phyloP scores from a whole-genome alignment of 1,140 invertebrate genomes.

The Choristoneura fumiferana region DNA sequence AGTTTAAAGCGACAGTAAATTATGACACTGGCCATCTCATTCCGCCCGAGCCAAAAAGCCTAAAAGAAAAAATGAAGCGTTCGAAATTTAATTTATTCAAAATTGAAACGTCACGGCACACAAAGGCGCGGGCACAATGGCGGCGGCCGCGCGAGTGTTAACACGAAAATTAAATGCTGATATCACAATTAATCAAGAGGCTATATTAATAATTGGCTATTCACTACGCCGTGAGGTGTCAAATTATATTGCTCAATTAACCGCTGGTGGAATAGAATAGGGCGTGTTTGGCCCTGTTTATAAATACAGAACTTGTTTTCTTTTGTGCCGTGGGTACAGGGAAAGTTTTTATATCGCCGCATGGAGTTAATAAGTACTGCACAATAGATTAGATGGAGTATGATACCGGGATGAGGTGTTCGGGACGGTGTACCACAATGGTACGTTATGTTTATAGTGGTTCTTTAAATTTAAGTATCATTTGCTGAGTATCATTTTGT shows the following conservation, averaged over 20 bases:
- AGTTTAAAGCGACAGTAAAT: slow-evolving; percentile 68
- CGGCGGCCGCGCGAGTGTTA: slow-evolving; percentile 59
- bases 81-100: slow-evolving; percentile 78
- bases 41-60: slow-evolving; percentile 54
- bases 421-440: neutral
- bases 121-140: slow-evolving; percentile 69
- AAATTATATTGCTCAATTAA: slow-evolving; percentile 78
- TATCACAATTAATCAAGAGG: slow-evolving; percentile 77
- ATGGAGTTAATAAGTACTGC: neutral
- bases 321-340: slow-evolving; percentile 1
- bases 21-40: slow-evolving; percentile 65
- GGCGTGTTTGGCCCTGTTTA: slow-evolving; percentile 59
- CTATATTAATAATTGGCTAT: slow-evolving; percentile 78
- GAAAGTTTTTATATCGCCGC: slow-evolving; percentile 8
- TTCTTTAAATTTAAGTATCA: too few species aligned
- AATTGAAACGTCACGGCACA: slow-evolving; percentile 76
- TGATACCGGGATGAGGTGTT: neutral
- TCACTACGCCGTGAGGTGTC: slow-evolving; percentile 71
- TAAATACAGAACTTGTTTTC: slow-evolving; percentile 38
- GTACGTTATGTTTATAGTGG: too few species aligned
- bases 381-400: neutral
- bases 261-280: slow-evolving; percentile 66
- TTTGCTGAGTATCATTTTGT: too few species aligned
- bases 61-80: slow-evolving; percentile 71
- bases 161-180: slow-evolving; percentile 78